Conservation (phyloP, 2,888 invertebrate species). For the Latrodectus elegans region DNA sequence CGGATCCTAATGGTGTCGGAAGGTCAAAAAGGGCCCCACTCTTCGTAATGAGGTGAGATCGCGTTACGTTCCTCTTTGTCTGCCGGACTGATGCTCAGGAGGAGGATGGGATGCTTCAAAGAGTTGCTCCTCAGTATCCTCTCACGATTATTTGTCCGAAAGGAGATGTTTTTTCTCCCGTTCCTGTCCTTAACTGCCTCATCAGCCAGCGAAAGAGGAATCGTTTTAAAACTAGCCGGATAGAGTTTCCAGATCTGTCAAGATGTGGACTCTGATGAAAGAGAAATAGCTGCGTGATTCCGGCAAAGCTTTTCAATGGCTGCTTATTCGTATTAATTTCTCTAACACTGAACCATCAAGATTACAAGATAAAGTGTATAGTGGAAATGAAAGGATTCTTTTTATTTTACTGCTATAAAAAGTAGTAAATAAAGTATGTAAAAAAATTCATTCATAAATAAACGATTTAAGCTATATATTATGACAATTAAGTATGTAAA, state of each 20-base stretch:
- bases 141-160: background rate
- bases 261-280: background rate
- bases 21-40: slow-evolving; percentile 38
- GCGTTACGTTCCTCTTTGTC: slow-evolving; percentile 14
- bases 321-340: too few relatives aligned
- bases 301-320: too few relatives aligned
- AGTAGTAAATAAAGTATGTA: too few relatives aligned
- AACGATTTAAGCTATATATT: too few relatives aligned
- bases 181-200: background rate
- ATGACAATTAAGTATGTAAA: too few relatives aligned
- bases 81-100: background rate
- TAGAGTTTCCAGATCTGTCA: background rate
- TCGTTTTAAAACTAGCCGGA: background rate
- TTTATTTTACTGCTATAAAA: too few relatives aligned
- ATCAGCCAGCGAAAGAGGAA: background rate
- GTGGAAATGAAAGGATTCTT: too few relatives aligned
- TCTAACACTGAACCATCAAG: too few relatives aligned
- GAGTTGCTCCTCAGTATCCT: background rate
- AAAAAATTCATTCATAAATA: too few relatives aligned
- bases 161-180: background rate
- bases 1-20: slow-evolving; percentile 48
- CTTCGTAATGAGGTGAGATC: slow-evolving; percentile 47
- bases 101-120: background rate
- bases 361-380: too few relatives aligned
- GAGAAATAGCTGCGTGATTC: too few relatives aligned